Percentiles rank a stretch among this genome's conserved stretches.
phyloP scores from a whole-genome alignment of 2,888 invertebrate species.

The Nephrotoma flavescens region DNA sequence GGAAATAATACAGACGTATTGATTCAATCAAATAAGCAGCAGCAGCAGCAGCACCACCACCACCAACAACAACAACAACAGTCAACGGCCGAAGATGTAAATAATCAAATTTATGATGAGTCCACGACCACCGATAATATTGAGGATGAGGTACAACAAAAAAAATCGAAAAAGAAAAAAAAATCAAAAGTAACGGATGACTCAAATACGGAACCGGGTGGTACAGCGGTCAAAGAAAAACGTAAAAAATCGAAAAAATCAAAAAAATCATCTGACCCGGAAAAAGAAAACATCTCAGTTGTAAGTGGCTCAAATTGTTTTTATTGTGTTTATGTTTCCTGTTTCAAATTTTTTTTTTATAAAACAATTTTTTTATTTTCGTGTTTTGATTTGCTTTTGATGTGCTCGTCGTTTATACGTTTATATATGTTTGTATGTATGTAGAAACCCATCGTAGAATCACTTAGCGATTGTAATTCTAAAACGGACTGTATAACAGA shows the following conservation, averaged over 20 bases:
- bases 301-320: constrained; percentile 32
- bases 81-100: background rate
- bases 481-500: background rate
- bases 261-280: constrained; percentile 39
- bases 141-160: background rate
- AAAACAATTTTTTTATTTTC: background rate
- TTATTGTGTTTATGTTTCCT: constrained; percentile 3
- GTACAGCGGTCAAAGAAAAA: background rate
- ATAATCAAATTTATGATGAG: background rate
- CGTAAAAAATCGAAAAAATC: constrained; percentile 41
- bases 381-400: constrained; percentile 6
- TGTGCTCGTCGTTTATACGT: background rate
- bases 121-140: background rate
- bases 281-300: constrained; percentile 53
- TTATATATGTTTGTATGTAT: background rate
- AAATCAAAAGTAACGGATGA: background rate
- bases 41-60: too few species aligned
- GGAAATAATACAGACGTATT: background rate
- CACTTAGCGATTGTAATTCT: background rate
- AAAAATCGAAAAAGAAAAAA: constrained; percentile 1
- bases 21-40: background rate
- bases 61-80: too few species aligned
- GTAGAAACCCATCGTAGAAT: background rate
- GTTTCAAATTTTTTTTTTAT: background rate
- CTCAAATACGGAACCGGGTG: background rate